These are phyloP conservation scores for Apostichopus parvimensis DNA, from an alignment of 35 echinoderm and acorn worm genomes.

Conservation along the genomic window DNA sequence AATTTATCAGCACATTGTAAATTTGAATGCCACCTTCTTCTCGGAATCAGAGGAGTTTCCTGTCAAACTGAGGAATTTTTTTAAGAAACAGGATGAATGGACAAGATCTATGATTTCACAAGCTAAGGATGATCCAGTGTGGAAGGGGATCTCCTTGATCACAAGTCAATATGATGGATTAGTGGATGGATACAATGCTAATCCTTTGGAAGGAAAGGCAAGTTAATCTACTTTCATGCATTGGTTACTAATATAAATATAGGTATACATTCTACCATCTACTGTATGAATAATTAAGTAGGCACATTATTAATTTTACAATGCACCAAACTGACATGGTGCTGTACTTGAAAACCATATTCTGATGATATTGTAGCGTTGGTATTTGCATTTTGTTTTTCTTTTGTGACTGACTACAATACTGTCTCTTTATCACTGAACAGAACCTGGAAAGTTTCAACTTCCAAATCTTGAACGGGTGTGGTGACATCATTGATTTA, in stretches of 20 bases:
- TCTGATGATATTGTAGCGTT: too few species aligned
- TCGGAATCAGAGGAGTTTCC: slow-evolving; percentile 21
- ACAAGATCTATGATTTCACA: slow-evolving; percentile 55
- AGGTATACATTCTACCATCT: too few species aligned
- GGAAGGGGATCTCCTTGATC: slow-evolving; percentile 66
- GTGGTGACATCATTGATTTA: slow-evolving; percentile 82
- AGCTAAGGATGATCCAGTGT: slow-evolving; percentile 54
- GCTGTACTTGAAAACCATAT: too few species aligned
- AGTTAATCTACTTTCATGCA: not conserved
- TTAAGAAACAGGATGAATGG: slow-evolving; percentile 73
- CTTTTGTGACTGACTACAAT: too few species aligned
- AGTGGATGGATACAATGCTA: slow-evolving; percentile 71
- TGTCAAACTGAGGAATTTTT: slow-evolving; percentile 51
- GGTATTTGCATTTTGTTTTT: too few species aligned
- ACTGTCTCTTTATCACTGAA: not conserved
- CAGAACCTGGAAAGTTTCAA: slow-evolving; percentile 61
- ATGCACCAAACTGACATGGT: not conserved
- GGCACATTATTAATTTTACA: not conserved
- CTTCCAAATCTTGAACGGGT: slow-evolving; percentile 75
- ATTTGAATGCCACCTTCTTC: slow-evolving; percentile 64
- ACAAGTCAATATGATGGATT: slow-evolving; percentile 79
- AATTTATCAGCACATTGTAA: slow-evolving; percentile 66
- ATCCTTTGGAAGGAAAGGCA: slow-evolving; percentile 48
- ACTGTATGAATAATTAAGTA: too few species aligned
- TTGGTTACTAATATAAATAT: not conserved